Evolutionary conservation across 2,888 invertebrate genomes (phyloP).

Genomic region (Caenorhabditis sinica): DNA sequence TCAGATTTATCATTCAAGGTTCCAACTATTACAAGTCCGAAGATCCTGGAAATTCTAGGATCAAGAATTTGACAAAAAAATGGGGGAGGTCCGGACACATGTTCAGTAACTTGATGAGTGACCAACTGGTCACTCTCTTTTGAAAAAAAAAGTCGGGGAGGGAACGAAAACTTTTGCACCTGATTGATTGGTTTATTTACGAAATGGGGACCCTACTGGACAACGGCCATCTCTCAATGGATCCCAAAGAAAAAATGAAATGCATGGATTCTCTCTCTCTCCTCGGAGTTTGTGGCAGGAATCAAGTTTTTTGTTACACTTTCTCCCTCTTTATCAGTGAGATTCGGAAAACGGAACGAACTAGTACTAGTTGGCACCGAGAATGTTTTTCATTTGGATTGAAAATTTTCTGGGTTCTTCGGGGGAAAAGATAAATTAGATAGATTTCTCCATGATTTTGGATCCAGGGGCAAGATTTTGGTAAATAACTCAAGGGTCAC

Average conservation of each 20-base stretch:
- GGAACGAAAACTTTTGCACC: constrained; percentile 48
- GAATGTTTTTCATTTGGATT: not conserved
- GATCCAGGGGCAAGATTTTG: not conserved
- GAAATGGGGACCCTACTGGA: constrained; percentile 33
- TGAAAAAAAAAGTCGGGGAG: constrained; percentile 27
- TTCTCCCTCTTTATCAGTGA: not conserved
- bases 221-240: constrained; percentile 22
- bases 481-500: not conserved
- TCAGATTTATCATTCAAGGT: no score
- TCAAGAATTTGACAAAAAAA: constrained; percentile 1
- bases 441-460: no score
- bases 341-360: constrained; percentile 32
- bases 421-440: constrained; percentile 7
- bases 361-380: constrained; percentile 64
- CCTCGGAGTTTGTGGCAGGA: not conserved
- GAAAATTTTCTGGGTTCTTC: constrained; percentile 3
- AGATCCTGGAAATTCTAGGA: not conserved
- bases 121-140: constrained; percentile 55
- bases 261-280: constrained; percentile 41
- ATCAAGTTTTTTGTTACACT: constrained; percentile 56
- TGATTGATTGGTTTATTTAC: constrained; percentile 66
- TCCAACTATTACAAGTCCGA: no score
- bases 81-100: constrained; percentile 5
- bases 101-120: constrained; percentile 15
- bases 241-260: constrained; percentile 24